These are phyloP conservation scores for Paradisaea rubra DNA, from an alignment of 2,113 vertebrate species.

Conservation along the genomic window DNA sequence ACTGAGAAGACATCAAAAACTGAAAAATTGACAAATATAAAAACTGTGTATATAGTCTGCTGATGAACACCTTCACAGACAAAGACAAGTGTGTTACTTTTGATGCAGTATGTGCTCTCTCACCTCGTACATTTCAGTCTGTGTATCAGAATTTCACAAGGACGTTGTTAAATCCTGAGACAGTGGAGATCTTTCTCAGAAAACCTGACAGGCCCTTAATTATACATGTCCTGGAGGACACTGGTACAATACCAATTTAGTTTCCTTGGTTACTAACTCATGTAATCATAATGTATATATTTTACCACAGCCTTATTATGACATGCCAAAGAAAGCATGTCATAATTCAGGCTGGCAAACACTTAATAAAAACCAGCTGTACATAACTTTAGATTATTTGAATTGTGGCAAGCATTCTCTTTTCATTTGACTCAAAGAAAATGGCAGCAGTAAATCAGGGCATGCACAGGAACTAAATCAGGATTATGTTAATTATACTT, in stretches of 20 bases:
- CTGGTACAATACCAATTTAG: neutral
- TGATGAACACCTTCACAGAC: neutral
- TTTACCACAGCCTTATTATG: conserved; percentile 20
- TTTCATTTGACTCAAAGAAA: neutral
- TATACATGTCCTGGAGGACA: conserved; percentile 1
- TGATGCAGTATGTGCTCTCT: neutral
- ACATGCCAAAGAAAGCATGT: conserved; percentile 12
- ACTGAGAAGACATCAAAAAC: neutral
- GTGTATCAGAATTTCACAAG: neutral
- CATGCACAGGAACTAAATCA: neutral
- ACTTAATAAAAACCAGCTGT: neutral
- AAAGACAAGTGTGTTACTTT: neutral
- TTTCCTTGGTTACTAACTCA: conserved; percentile 39
- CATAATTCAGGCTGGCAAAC: neutral
- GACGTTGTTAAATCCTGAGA: neutral
- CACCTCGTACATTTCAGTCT: neutral
- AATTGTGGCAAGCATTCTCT: neutral
- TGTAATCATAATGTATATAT: conserved; percentile 13
- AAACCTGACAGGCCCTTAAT: conserved; percentile 45
- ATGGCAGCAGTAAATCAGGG: neutral
- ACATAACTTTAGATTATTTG: neutral
- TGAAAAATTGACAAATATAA: neutral
- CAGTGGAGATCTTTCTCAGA: conserved; percentile 10
- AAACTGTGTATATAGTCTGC: neutral
- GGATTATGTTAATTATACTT: neutral